A percentile compares a stretch with the other conserved stretches of the same genome.
phyloP scores from a whole-genome alignment of 2,113 vertebrate genomes.

The Cisticola juncidis region DNA sequence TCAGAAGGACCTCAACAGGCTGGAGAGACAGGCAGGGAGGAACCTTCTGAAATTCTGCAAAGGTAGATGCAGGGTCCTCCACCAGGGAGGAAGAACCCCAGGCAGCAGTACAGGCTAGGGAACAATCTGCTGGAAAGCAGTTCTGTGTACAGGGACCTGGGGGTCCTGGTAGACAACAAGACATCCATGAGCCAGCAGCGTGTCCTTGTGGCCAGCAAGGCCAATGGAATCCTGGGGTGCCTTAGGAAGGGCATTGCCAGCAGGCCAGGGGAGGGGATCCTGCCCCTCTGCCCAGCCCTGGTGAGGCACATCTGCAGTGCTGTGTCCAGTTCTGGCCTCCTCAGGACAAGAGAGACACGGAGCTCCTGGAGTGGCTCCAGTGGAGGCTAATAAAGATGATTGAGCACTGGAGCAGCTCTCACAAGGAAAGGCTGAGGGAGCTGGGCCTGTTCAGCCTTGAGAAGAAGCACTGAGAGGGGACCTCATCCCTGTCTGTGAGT shows the following conservation, averaged over 20 bases:
- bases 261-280: not conserved
- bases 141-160: accelerated
- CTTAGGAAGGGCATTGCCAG: not conserved
- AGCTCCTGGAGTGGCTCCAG: not conserved
- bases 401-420: not conserved
- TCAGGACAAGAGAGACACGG: not conserved
- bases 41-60: accelerated
- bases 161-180: accelerated
- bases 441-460: not conserved
- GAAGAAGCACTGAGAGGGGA: not conserved
- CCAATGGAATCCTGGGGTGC: not conserved
- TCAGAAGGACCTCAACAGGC: accelerated
- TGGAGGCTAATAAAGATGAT: not conserved
- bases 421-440: not conserved
- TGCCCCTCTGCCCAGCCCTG: not conserved
- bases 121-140: not conserved
- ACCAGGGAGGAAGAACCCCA: accelerated
- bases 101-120: not conserved
- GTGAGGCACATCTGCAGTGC: not conserved
- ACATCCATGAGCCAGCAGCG: not conserved
- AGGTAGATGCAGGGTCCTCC: not conserved
- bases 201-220: not conserved
- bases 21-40: not conserved
- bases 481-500: not conserved
- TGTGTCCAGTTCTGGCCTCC: not conserved